phyloP scores from a whole-genome alignment of 2,888 invertebrate genomes.

The Danaus chrysippus region DNA sequence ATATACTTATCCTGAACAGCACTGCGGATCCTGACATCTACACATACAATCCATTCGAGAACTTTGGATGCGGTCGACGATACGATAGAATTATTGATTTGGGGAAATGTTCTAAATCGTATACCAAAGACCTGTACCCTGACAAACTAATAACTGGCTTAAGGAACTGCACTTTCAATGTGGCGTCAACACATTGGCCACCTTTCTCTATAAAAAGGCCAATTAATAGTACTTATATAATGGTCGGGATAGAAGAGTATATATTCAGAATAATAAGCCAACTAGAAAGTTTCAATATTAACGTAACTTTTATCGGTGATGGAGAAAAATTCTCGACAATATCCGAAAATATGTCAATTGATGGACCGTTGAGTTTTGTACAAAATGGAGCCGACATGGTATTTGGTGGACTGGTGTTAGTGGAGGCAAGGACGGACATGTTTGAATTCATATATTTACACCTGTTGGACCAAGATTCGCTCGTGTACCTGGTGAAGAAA shows the following conservation, averaged over 20 bases:
- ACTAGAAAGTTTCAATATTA: conserved; percentile 45
- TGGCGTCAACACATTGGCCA: conserved; percentile 46
- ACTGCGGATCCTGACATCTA: conserved; percentile 42
- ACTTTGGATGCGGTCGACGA: conserved; percentile 54
- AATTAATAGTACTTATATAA: conserved; percentile 2
- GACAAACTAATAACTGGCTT: conserved; percentile 44
- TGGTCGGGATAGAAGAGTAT: conserved; percentile 38
- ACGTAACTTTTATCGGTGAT: conserved; percentile 37
- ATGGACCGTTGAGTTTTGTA: conserved; percentile 38
- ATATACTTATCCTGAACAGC: conserved; percentile 45
- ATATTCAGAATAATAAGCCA: conserved; percentile 42
- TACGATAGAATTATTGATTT: conserved; percentile 43
- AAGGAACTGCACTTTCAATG: conserved; percentile 47
- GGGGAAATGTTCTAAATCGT: conserved; percentile 42
- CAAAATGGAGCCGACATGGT: conserved; percentile 38
- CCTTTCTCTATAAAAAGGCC: conserved; percentile 44
- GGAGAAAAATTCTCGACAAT: conserved; percentile 33
- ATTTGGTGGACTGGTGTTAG: conserved; percentile 38
- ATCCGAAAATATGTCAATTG: conserved; percentile 34
- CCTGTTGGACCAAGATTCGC: conserved; percentile 41
- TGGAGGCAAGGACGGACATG: conserved; percentile 33
- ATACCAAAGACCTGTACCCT: conserved; percentile 38
- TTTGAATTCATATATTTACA: conserved; percentile 45
- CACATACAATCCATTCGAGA: conserved; percentile 55
- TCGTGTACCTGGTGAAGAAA: conserved; percentile 45